Percentiles rank a stretch among this genome's conserved stretches.
These are phyloP conservation scores for Neoscelio sp. DNA, from an alignment of 2,888 invertebrate genomes.

Conservation along the genomic window DNA sequence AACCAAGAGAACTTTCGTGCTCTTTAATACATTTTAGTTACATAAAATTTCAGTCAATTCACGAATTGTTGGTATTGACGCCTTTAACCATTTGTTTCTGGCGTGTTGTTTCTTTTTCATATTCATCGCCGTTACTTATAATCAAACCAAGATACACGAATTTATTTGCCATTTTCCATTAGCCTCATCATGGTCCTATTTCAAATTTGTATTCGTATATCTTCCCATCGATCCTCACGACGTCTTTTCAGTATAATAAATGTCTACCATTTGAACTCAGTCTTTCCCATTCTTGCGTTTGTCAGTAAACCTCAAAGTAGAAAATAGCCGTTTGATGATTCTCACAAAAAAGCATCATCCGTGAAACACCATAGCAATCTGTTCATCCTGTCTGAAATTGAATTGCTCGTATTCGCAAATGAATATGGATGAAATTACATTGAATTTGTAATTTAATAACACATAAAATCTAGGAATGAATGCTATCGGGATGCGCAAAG, in stretches of 20 bases:
- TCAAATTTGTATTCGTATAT: too few species aligned
- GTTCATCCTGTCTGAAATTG: constrained; percentile 55
- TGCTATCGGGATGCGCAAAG: constrained; percentile 50
- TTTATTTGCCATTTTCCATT: too few species aligned
- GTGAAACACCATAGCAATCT: constrained; percentile 60
- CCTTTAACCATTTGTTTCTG: too few species aligned
- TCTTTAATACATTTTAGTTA: too few species aligned
- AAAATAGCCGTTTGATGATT: constrained; percentile 58
- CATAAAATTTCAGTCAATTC: too few species aligned
- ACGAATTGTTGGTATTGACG: too few species aligned
- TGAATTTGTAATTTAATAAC: constrained; percentile 61
- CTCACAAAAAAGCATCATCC: constrained; percentile 55
- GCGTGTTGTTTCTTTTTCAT: too few species aligned
- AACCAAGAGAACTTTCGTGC: too few species aligned
- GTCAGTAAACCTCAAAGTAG: constrained; percentile 52
- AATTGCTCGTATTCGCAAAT: constrained; percentile 51
- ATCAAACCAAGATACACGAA: too few species aligned
- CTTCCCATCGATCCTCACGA: background rate
- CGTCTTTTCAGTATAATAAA: constrained; percentile 7
- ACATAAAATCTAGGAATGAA: constrained; percentile 49
- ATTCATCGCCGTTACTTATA: too few species aligned
- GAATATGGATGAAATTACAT: constrained; percentile 63
- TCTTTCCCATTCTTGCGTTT: constrained; percentile 26
- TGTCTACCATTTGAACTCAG: background rate
- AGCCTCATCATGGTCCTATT: too few species aligned